Conservation (phyloP, 2,113 vertebrate species). For the Piprites chloris region DNA sequence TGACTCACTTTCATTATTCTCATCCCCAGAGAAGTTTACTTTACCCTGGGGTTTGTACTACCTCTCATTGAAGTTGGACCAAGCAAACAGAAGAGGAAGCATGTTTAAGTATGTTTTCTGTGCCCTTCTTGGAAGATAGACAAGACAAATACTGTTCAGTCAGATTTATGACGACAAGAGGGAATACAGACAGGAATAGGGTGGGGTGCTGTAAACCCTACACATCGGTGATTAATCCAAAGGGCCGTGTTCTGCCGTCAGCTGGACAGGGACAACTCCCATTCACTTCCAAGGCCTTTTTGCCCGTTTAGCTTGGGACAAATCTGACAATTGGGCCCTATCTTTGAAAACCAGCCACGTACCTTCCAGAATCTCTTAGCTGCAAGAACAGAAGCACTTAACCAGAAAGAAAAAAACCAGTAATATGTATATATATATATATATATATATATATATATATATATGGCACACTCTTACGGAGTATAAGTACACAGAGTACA, state of each 20-base stretch:
- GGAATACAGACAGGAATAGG: constrained; percentile 73
- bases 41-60: constrained; percentile 70
- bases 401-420: not conserved
- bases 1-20: constrained; percentile 47
- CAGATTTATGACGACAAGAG: constrained; percentile 72
- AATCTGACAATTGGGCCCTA: constrained; percentile 10
- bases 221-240: constrained; percentile 40
- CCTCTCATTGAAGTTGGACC: constrained; percentile 50
- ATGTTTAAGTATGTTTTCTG: constrained; percentile 68
- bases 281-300: constrained; percentile 14
- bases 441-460: too few species aligned
- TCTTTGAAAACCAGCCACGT: constrained; percentile 30
- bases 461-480: not conserved
- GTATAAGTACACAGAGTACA: not conserved
- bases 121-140: constrained; percentile 71
- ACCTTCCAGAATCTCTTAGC: not conserved
- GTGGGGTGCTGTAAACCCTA: constrained; percentile 69
- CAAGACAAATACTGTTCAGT: constrained; percentile 74
- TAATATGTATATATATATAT: too few species aligned
- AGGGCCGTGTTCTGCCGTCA: constrained; percentile 31
- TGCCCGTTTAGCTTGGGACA: not conserved
- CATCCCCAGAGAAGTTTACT: constrained; percentile 68
- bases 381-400: not conserved
- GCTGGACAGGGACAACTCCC: constrained; percentile 37
- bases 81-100: constrained; percentile 71